Evolutionary conservation across 2,113 vertebrate genomes (phyloP), one percentile per base, ranked within the genome.

Genomic region (Platichthys stellatus): DNA sequence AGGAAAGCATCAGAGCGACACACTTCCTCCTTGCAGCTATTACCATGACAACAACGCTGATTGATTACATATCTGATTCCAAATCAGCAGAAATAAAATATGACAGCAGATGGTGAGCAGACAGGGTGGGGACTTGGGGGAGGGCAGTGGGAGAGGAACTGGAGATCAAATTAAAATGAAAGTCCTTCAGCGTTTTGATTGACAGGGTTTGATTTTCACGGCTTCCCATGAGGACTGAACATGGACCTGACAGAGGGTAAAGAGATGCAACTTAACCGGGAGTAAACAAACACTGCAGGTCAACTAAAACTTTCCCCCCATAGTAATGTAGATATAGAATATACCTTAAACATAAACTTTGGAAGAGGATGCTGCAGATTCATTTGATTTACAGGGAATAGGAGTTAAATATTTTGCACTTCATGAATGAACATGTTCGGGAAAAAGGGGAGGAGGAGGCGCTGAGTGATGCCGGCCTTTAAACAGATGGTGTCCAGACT

Each of bases 31-130:
- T 47, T 13, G n/a, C 47, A 0, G 85, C 92, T 88, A 94, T 96
- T 93, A 92, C 94, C 93, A 96, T 95, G 94, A 95, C 90, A 93
- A 96, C 94, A 83, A 93, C 91, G 93, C 94, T 92, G 93, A 96
- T 96, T 93, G 95, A 96, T 96, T 95, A 95, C 94, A 95, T 95
- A 96, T 95, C 96, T 96, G 95, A 96, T 95, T 95, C 64, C 64
- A 67, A 67, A 21, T 35, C 45, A 94, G 95, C 94, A 92, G 94
- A 94, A 95, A 95, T 93, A 89, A 92, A 73, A 81, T 61, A 94
- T 74, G 93, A 94, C 91, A 93, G 94, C 94, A 95, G 95, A 95
- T 56, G 53, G 53, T 56, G 12, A 56, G 23, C 21, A 26, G 12
- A 58, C 21, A 58, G 23, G 26, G 56, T 13, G 23, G 21, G 53